Evolutionary conservation across 2,888 invertebrate genomes (phyloP), one percentile per base, ranked within the genome.

Genomic region (Mimumesa dahlbomi): DNA sequence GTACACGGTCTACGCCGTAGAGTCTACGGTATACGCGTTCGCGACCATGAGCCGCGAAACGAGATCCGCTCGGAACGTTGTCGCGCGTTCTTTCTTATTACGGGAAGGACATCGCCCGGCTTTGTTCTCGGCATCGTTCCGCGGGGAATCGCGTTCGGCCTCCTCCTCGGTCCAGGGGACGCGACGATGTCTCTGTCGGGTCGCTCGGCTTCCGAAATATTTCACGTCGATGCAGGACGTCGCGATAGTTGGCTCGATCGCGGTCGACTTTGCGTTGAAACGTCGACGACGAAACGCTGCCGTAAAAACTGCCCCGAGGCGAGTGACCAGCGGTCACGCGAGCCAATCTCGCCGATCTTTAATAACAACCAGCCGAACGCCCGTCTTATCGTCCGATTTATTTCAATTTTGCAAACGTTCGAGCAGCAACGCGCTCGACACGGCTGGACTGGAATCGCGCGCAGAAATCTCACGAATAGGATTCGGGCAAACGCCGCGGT

Each of bases 21-120:
- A 2, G 34, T 34, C 29, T 34, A 34, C 34, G 50, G 52, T 68
- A 22, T 42, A 46, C 68, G 66, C 22, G 66, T 48, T 67, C 66
- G 68, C 59, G 72, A 72, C 63, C 75, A 72, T 81, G 84, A 86
- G 80, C 84, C 85, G 85, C 82, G 84, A 86, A 86, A 87, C 84
- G 84, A 87, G 86, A 85, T 87, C 86, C 83, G 50, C 36, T 29
- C 40, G 57, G 42, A 59, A 56, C 54, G 63, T 67, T 50, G 56
- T 16, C 53, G 45, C 18, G 58, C 59, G 50, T 56, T 65, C 69
- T 54, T 42, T 54, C 57, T 48, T 40, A 49, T 18, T 6, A 18
- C 52, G 18, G 18, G 16, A 5, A 9, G 25, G 18, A 1, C 16
- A 5, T 25, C 3, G 25, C 25, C 25, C 25, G 25, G 3, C 7